A percentile compares a stretch with the other conserved stretches of the same genome.
Evolutionary conservation across 2,888 invertebrate species (phyloP).

Genomic region (Megastigmus dorsalis): DNA sequence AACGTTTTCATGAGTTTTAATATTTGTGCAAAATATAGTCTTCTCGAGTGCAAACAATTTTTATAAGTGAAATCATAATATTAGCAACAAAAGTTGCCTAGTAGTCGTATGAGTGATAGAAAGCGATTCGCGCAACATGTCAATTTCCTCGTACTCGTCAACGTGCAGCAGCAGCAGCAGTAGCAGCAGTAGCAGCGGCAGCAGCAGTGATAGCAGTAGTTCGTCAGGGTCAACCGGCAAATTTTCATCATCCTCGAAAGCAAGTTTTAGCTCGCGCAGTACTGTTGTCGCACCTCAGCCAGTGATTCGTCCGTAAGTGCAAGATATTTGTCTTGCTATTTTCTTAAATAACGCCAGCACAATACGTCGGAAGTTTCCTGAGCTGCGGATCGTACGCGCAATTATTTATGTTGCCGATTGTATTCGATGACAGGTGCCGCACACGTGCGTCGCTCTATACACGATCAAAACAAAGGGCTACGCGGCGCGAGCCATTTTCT

Average conservation of each 20-base stretch:
- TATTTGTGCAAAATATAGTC: too few relatives aligned
- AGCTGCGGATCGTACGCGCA: not conserved
- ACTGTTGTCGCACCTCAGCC: conserved; percentile 17
- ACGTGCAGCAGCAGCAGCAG: not conserved
- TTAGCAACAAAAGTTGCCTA: too few relatives aligned
- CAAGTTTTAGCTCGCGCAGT: conserved; percentile 34
- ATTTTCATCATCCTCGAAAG: conserved; percentile 1
- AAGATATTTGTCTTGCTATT: not conserved
- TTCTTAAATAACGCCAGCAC: not conserved
- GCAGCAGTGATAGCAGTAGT: not conserved
- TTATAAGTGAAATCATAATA: too few relatives aligned
- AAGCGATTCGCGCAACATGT: too few relatives aligned
- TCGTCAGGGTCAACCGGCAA: not conserved
- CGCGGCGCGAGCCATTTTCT: not conserved
- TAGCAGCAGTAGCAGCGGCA: not conserved
- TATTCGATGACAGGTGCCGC: not conserved
- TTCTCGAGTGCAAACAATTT: too few relatives aligned
- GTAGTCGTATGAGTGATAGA: too few relatives aligned
- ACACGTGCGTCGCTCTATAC: not conserved
- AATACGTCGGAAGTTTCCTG: not conserved
- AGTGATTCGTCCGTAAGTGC: conserved; percentile 31
- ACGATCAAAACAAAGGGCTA: conserved; percentile 13
- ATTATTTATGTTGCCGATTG: not conserved
- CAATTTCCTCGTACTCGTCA: conserved; percentile 29
- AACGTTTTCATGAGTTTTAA: too few relatives aligned